phyloP scores from a whole-genome alignment of 2,888 invertebrate genomes.

The Chalcosyrphus nemorum region DNA sequence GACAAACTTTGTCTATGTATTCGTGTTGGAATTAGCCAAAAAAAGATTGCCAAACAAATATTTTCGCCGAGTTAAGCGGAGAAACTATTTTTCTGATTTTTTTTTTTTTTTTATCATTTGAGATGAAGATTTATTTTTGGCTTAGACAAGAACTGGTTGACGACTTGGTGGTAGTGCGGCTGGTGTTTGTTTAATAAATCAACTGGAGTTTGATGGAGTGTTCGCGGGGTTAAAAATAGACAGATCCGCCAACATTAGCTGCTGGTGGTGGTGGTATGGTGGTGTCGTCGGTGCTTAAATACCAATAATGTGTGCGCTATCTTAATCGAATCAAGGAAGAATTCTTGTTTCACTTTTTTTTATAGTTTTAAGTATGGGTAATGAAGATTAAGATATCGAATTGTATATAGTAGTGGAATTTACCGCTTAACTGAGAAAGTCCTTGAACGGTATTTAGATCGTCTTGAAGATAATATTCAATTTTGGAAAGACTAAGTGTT shows the following conservation, averaged over 20 bases:
- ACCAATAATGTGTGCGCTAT: constrained; percentile 41
- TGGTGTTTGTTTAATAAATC: constrained; percentile 68
- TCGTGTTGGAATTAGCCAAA: constrained; percentile 32
- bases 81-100: constrained; percentile 44
- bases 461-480: background rate
- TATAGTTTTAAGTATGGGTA: constrained; percentile 13
- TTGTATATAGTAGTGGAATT: background rate
- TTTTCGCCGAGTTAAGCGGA: constrained; percentile 26
- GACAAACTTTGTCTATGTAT: constrained; percentile 3
- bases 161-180: constrained; percentile 15
- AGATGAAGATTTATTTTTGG: constrained; percentile 62
- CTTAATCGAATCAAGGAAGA: constrained; percentile 38
- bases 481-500: background rate
- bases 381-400: constrained; percentile 37
- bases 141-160: constrained; percentile 59
- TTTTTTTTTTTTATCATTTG: too few relatives aligned
- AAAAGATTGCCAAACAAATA: constrained; percentile 41
- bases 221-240: constrained; percentile 52
- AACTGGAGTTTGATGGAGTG: constrained; percentile 63
- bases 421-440: background rate
- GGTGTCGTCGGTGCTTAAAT: constrained; percentile 28
- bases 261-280: background rate
- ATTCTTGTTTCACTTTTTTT: constrained; percentile 1
- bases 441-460: background rate
- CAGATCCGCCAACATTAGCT: constrained; percentile 42